Evolutionary conservation across 2,797 vertebrate genomes (phyloP), one percentile per base, ranked within the genome.

Genomic region (Amazonetta brasiliensis): DNA sequence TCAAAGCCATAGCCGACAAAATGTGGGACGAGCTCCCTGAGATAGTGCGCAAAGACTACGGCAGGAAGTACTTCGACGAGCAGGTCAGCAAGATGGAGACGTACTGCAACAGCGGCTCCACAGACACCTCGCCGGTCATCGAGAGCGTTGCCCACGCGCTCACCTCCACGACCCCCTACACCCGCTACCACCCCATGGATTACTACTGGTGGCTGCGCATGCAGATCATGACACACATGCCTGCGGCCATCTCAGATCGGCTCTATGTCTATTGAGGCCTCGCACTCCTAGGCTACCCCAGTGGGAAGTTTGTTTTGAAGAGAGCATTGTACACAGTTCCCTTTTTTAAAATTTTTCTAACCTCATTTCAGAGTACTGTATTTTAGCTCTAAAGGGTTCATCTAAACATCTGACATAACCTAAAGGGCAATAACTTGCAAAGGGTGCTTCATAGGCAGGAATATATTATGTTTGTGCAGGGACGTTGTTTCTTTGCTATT

Each of bases 121-220:
- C 95, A 0, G 98, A 98, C 96, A 98, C 92, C 1, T 97, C 98
- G 0, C 96, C 97, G 0, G 98, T 98, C 58, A 98, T 98, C 12
- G 71, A 98, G 1, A 97, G 97, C 4, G 95, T 98, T 25, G 94
- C 94, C 12, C 98, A 98, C 0, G 98, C 98, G 2, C 97, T 98
- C 76, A 98, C 95, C 2, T 68, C 98, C 21, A 18, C 94, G 1
- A 26, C 95, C 3, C 98, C 98, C 30, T 98, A 98, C 56, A 98
- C 98, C 37, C 98, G 98, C 90, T 98, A 98, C 95, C 97, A 98
- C 92, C 98, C 98, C 95, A 98, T 98, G 98, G 98, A 98, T 97
- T 98, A 98, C 97, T 98, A 98, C 97, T 98, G 98, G 98, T 98
- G 98, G 98, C 91, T 98, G 73, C 97, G 98, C 31, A 98, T 98